Percentiles rank a stretch among this genome's conserved stretches.
These are phyloP conservation scores for Brachionus manjavacas DNA, from an alignment of 1,140 invertebrate species.

Conservation along the genomic window DNA sequence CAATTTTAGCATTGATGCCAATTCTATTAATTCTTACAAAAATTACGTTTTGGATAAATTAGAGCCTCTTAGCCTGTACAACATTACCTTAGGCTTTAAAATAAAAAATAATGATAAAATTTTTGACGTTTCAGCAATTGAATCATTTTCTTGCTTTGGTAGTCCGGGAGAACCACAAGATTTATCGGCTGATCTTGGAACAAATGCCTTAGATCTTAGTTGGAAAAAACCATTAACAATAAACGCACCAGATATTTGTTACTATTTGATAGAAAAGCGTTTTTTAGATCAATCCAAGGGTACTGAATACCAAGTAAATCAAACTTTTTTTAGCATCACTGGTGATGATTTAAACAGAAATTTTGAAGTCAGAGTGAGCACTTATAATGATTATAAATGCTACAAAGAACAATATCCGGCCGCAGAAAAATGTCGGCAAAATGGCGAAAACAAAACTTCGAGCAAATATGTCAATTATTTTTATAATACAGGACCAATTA, in stretches of 20 bases:
- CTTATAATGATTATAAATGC: constrained; percentile 23
- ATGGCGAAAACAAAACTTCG: neutral
- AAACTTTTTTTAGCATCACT: neutral
- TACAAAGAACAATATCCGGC: neutral
- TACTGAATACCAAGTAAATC: neutral
- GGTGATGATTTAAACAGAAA: neutral
- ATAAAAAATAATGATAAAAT: neutral
- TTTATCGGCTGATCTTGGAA: neutral
- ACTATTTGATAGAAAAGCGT: neutral
- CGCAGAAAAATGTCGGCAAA: neutral
- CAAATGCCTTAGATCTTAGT: neutral
- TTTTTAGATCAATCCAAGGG: neutral
- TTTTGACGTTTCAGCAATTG: neutral
- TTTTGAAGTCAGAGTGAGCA: neutral
- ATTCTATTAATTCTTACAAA: neutral
- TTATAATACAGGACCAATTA: neutral
- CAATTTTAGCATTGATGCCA: neutral
- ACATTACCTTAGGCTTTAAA: neutral
- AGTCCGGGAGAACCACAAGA: neutral
- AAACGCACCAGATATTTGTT: constrained; percentile 2
- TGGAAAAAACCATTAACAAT: neutral
- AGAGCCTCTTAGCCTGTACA: neutral
- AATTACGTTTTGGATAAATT: neutral
- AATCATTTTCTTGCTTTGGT: neutral
- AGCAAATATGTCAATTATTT: neutral